Conservation (phyloP, 1,140 invertebrate genomes). For the Lamellibrachia luymesi region DNA sequence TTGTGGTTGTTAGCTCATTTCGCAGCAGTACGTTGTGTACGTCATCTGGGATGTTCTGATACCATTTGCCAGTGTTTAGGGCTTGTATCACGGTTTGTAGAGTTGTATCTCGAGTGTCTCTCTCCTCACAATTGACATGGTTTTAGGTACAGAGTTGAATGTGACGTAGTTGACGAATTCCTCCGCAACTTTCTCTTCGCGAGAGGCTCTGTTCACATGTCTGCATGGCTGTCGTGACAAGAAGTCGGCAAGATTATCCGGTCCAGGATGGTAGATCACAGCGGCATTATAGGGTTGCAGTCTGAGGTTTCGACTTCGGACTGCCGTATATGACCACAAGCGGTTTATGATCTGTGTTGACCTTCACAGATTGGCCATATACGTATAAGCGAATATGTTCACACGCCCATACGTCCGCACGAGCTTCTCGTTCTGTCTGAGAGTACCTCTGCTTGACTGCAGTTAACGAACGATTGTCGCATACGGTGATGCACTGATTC, state of each 20-base stretch:
- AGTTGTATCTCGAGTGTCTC: slow-evolving; percentile 17
- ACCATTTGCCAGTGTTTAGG: not conserved
- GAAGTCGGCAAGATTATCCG: slow-evolving; percentile 27
- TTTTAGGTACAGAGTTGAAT: slow-evolving; percentile 11
- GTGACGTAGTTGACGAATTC: slow-evolving; percentile 2
- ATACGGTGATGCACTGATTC: slow-evolving; percentile 22
- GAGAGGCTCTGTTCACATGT: not conserved
- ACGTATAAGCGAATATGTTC: slow-evolving; percentile 49
- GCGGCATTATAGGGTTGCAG: slow-evolving; percentile 16
- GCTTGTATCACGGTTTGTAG: slow-evolving; percentile 19
- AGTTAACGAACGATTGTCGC: slow-evolving; percentile 12
- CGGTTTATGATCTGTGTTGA: slow-evolving; percentile 46
- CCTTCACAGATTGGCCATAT: slow-evolving; percentile 41
- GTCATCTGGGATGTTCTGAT: not conserved
- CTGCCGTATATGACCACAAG: slow-evolving; percentile 27
- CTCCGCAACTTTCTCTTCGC: slow-evolving; percentile 16
- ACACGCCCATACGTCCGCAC: slow-evolving; percentile 49
- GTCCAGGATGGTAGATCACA: slow-evolving; percentile 20
- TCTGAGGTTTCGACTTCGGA: slow-evolving; percentile 21
- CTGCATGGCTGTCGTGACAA: slow-evolving; percentile 18
- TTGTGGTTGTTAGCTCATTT: not conserved
- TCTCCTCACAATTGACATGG: slow-evolving; percentile 17
- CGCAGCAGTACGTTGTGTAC: not conserved
- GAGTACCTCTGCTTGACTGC: slow-evolving; percentile 36
- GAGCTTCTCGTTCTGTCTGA: slow-evolving; percentile 50